Evolutionary conservation across 1,140 invertebrate genomes (phyloP), one percentile per base, ranked within the genome.

Genomic region (Saccostrea echinata): DNA sequence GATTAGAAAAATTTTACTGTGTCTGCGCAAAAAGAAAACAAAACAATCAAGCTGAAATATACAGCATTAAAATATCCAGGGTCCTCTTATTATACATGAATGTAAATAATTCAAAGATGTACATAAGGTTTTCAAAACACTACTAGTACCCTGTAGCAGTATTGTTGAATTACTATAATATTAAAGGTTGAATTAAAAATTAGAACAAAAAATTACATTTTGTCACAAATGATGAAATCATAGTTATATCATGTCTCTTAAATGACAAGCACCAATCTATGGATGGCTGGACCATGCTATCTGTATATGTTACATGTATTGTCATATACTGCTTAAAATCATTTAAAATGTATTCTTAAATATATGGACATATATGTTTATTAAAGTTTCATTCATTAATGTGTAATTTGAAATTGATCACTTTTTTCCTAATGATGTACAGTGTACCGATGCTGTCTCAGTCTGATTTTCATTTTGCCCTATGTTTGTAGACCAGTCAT

Each of bases 211-310:
- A 43, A 43, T 43, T 43, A 43, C 43, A 43, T 43, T 43, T 43
- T 43, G 43, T 43, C 43, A 43, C 43, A 43, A 43, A 43, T n/a
- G n/a, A n/a, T n/a, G n/a, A n/a, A n/a, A n/a, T n/a, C n/a, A n/a
- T n/a, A n/a, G n/a, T n/a, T n/a, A n/a, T n/a, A 43, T 43, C 43
- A 43, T 43, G 43, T 43, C 43, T 43, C 43, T 43, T 43, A 6
- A 43, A 43, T 43, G 43, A 43, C 43, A 43, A 43, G 43, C 1
- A 43, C 43, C 43, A 6, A 43, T 43, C 1, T 61, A 61, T 61
- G 55, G 55, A 61, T 61, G 55, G 55, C 55, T 61, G 55, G 55
- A 61, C 55, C 55, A 61, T 61, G 55, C 55, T 61, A 21, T 61
- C n/a, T 21, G 18, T 61, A 61, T n/a, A 61, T n/a, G 12, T 18